phyloP scores from a whole-genome alignment of 1,140 invertebrate species.

The Neomicropteryx cornuta region DNA sequence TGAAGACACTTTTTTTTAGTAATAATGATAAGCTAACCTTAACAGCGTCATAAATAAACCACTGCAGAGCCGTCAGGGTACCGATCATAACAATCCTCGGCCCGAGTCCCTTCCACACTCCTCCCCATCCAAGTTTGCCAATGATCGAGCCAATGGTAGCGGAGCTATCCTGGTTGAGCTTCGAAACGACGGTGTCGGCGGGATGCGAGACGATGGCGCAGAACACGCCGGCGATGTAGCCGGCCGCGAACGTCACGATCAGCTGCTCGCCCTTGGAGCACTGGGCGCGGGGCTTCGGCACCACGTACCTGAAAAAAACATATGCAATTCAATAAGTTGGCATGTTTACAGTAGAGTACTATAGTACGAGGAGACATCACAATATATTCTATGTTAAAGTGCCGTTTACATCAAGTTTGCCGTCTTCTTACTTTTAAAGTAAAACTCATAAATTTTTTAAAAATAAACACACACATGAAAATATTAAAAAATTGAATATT shows the following conservation, averaged over 20 bases:
- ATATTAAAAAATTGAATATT: too few relatives aligned
- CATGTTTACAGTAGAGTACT: too few relatives aligned
- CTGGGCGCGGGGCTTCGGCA: constrained; percentile 89
- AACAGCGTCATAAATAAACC: constrained; percentile 99
- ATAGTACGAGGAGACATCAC: constrained; percentile 1
- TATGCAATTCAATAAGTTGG: not conserved
- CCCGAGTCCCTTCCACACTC: constrained; percentile 91
- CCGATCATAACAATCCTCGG: constrained; percentile 99
- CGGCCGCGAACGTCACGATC: constrained; percentile 92
- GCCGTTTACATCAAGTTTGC: too few relatives aligned
- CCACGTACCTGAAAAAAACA: constrained; percentile 49
- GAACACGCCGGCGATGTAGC: constrained; percentile 99
- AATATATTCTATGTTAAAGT: constrained; percentile 2
- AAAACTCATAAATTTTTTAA: too few relatives aligned
- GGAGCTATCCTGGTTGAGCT: constrained; percentile 76
- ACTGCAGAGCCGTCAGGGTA: constrained; percentile 96
- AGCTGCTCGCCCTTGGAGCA: constrained; percentile 93
- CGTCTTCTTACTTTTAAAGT: too few relatives aligned
- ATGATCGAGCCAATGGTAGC: constrained; percentile 35
- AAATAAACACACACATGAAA: too few relatives aligned
- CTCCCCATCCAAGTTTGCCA: constrained; percentile 46
- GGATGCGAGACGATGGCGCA: constrained; percentile 99
- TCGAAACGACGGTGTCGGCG: constrained; percentile 97
- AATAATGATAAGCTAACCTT: too few relatives aligned
- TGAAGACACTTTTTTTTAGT: too few relatives aligned